phyloP scores from a whole-genome alignment of 2,113 vertebrate genomes.

The Atractosteus spatula region DNA sequence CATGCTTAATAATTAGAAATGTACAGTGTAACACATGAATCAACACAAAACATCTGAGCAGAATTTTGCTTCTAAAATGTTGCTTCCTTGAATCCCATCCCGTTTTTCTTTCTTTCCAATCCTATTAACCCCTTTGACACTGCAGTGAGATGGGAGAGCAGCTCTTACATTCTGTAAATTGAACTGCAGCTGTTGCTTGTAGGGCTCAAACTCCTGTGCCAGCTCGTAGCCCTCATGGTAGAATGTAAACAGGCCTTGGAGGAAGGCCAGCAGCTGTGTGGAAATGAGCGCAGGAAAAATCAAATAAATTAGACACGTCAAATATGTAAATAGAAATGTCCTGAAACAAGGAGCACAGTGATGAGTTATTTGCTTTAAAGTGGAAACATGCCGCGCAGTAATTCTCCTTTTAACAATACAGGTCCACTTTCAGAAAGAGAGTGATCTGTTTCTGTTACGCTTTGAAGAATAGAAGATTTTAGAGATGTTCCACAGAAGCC shows the following conservation, averaged over 20 bases:
- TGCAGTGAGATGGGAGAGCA: constrained; percentile 42
- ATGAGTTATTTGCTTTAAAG: neutral
- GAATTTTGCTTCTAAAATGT: neutral
- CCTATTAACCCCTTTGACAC: neutral
- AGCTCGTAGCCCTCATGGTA: constrained; percentile 98
- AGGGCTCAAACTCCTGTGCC: constrained; percentile 93
- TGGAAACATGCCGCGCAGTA: neutral
- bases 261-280: constrained; percentile 92
- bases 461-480: too few species aligned
- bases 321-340: neutral
- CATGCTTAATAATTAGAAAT: too few species aligned
- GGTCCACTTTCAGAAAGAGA: too few species aligned
- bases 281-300: constrained; percentile 19
- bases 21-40: too few species aligned
- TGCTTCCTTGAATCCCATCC: neutral
- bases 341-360: neutral
- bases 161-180: constrained; percentile 95
- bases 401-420: neutral
- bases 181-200: constrained; percentile 96
- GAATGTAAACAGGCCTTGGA: constrained; percentile 96
- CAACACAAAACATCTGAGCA: neutral
- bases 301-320: neutral
- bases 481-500: too few species aligned
- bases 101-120: neutral
- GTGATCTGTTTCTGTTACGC: too few species aligned